These are phyloP conservation scores for Lepidurus arcticus DNA, from an alignment of 1,140 invertebrate species.

Conservation along the genomic window DNA sequence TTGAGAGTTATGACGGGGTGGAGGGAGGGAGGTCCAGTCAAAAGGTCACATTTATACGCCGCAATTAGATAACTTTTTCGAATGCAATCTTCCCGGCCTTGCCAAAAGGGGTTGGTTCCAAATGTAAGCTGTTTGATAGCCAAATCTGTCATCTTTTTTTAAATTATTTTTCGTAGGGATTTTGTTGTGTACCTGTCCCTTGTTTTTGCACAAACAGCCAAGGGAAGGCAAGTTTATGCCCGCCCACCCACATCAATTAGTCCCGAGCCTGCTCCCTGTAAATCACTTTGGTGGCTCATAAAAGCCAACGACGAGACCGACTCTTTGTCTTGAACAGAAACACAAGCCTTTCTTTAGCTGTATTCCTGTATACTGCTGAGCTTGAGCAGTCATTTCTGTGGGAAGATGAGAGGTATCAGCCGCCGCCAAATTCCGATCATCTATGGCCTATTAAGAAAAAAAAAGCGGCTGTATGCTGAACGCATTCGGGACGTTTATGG, in stretches of 20 bases:
- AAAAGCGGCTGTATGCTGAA: not conserved
- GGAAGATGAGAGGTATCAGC: not conserved
- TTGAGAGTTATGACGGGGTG: not conserved
- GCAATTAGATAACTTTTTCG: not conserved
- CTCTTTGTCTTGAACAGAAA: not conserved
- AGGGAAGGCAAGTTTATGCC: not conserved
- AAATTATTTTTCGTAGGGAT: not conserved
- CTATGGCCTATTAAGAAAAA: not conserved
- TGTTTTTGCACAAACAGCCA: not conserved
- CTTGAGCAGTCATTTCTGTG: not conserved
- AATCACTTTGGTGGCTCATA: slow-evolving; percentile 19
- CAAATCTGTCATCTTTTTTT: not conserved
- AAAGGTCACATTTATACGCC: not conserved
- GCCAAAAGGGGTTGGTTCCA: not conserved
- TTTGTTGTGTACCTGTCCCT: not conserved
- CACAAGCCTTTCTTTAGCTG: not conserved
- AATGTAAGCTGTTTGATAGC: not conserved
- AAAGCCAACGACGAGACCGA: slow-evolving; percentile 4
- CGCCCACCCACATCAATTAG: slow-evolving; percentile 20
- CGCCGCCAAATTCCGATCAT: not conserved
- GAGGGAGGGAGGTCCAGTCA: not conserved
- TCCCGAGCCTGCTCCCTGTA: not conserved
- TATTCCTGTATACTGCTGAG: not conserved
- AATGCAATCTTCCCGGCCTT: not conserved
- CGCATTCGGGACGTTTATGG: not conserved